These are phyloP conservation scores for Euborellia annulipes DNA, from an alignment of 1,140 invertebrate genomes.

Conservation along the genomic window DNA sequence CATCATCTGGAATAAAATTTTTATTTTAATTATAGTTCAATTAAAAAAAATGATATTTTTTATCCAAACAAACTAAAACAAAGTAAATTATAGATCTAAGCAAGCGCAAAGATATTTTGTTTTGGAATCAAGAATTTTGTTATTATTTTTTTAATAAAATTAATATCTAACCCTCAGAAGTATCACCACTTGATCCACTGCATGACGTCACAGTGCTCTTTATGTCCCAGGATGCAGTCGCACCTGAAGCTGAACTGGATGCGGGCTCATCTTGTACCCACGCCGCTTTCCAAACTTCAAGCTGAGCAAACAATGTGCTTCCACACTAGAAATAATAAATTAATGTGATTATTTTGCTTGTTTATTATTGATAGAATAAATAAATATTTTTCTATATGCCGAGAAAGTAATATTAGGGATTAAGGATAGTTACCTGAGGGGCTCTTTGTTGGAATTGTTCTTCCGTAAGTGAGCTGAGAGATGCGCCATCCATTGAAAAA, in stretches of 20 bases:
- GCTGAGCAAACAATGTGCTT: slow-evolving; percentile 66
- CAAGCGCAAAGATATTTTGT: too few relatives aligned
- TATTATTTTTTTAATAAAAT: too few relatives aligned
- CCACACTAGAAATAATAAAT: slow-evolving; percentile 43
- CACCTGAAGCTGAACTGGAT: too few relatives aligned
- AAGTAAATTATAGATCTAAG: too few relatives aligned
- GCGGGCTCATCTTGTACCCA: slow-evolving; percentile 28
- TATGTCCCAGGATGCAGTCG: too few relatives aligned
- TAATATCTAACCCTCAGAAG: slow-evolving; percentile 37
- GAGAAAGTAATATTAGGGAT: too few relatives aligned
- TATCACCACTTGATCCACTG: slow-evolving; percentile 31
- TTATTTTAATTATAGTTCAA: neutral
- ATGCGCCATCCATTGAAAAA: slow-evolving; percentile 63
- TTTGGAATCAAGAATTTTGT: too few relatives aligned
- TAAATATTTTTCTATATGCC: too few relatives aligned
- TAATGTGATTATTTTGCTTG: too few relatives aligned
- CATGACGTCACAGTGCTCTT: slow-evolving; percentile 19
- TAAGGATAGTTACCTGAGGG: slow-evolving; percentile 45
- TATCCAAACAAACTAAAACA: neutral
- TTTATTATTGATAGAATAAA: too few relatives aligned
- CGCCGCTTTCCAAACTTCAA: slow-evolving; percentile 85
- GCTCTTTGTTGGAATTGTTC: slow-evolving; percentile 68
- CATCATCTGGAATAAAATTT: slow-evolving; percentile 33
- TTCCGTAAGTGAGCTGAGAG: slow-evolving; percentile 58
- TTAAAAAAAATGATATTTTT: too few relatives aligned